Percentiles rank a stretch among this genome's conserved stretches.
phyloP scores from a whole-genome alignment of 2,888 invertebrate genomes.

The Eulithis testata region DNA sequence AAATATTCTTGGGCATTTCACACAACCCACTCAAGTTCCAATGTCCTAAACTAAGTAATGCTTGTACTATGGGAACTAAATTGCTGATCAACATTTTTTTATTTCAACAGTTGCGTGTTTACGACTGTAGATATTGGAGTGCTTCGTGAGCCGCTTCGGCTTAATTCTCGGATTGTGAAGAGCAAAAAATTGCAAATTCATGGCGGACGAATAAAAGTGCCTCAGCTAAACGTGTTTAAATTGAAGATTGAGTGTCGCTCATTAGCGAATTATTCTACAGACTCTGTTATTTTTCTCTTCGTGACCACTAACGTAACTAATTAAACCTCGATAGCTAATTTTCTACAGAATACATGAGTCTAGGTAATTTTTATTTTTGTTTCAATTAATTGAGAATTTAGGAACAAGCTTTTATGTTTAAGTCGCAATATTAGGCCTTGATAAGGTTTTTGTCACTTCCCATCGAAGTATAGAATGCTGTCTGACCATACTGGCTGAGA shows the following conservation, averaged over 20 bases:
- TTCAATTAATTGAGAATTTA: background rate
- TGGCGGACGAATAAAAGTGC: conserved; percentile 10
- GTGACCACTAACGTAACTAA: background rate
- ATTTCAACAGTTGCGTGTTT: conserved; percentile 22
- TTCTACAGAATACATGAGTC: too few species aligned
- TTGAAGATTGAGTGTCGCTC: conserved; percentile 8
- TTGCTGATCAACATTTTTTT: conserved; percentile 1
- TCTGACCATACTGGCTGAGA: too few species aligned
- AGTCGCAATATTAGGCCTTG: too few species aligned
- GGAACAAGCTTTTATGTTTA: too few species aligned
- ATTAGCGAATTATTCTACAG: conserved; percentile 4
- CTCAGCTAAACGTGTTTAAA: background rate
- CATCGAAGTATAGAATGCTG: too few species aligned
- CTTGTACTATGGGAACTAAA: too few species aligned
- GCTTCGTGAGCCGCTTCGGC: conserved; percentile 10
- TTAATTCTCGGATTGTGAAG: conserved; percentile 12
- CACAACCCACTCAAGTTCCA: too few species aligned
- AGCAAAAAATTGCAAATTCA: conserved; percentile 29
- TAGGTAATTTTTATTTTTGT: too few species aligned
- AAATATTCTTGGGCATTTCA: too few species aligned
- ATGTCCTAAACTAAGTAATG: too few species aligned
- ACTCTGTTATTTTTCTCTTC: background rate
- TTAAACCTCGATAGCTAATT: too few species aligned
- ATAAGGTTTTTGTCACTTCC: too few species aligned
- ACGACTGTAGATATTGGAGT: conserved; percentile 12